Conservation (phyloP, 1,140 invertebrate species). For the Aphelenchoides besseyi region DNA sequence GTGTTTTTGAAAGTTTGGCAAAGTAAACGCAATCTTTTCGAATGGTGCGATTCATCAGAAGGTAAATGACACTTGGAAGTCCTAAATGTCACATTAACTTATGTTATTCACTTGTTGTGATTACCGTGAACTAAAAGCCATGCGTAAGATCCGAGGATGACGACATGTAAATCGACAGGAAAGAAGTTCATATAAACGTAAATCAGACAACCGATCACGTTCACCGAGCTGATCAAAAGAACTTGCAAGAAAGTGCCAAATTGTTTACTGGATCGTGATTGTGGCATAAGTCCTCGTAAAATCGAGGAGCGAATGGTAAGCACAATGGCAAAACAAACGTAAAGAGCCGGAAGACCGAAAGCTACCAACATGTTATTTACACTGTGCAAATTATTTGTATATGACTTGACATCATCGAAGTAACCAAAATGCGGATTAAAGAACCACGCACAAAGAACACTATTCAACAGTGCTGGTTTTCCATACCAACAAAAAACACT, state of each 20-base stretch:
- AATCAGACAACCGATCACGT: neutral
- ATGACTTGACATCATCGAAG: neutral
- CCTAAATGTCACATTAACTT: no score
- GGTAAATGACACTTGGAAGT: constrained; percentile 6
- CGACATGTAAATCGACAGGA: neutral
- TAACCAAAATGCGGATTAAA: constrained; percentile 9
- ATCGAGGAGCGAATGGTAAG: constrained; percentile 4
- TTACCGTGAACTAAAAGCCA: constrained; percentile 9
- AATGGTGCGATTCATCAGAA: neutral
- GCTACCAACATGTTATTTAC: neutral
- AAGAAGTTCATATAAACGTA: constrained; percentile 10
- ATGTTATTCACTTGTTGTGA: no score
- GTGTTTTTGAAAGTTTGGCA: neutral
- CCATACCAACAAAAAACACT: no score
- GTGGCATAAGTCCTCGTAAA: neutral
- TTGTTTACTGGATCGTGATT: constrained; percentile 1
- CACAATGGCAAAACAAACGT: neutral
- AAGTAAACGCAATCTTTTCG: constrained; percentile 1
- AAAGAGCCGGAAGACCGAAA: constrained; percentile 8
- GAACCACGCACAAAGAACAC: constrained; percentile 3
- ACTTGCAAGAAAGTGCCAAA: constrained; percentile 6
- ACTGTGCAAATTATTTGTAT: neutral
- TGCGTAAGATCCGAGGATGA: neutral
- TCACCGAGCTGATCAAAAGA: neutral
- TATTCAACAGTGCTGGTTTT: neutral